phyloP scores from a whole-genome alignment of 2,888 invertebrate species.

The Acrocera orbiculus region DNA sequence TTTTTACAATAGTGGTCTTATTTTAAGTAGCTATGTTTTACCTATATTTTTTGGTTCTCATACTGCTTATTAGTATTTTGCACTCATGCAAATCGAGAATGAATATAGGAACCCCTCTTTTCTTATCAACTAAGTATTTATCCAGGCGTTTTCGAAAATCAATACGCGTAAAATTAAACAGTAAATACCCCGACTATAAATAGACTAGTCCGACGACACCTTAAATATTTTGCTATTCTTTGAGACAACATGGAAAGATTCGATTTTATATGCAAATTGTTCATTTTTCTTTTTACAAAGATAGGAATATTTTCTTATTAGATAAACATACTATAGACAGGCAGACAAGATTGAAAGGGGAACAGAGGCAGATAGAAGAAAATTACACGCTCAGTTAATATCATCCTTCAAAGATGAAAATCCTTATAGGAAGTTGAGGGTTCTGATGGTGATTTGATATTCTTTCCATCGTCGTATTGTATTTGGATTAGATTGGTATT shows the following conservation, averaged over 20 bases:
- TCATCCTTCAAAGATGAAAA: too few relatives aligned
- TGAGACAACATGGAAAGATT: too few relatives aligned
- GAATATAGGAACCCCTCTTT: conserved; percentile 7
- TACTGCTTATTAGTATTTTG: too few relatives aligned
- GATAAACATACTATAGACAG: conserved; percentile 5
- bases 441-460: too few relatives aligned
- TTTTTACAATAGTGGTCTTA: too few relatives aligned
- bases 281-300: conserved; percentile 4
- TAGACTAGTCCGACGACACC: conserved; percentile 3
- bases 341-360: not conserved
- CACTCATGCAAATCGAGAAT: too few relatives aligned
- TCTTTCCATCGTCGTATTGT: too few relatives aligned
- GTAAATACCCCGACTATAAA: conserved; percentile 6
- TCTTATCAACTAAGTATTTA: conserved; percentile 20
- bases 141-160: conserved; percentile 32
- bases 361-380: not conserved
- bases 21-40: too few relatives aligned
- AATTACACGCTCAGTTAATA: conserved; percentile 7
- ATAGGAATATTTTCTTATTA: conserved; percentile 6
- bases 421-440: too few relatives aligned
- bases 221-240: too few relatives aligned
- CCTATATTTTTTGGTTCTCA: too few relatives aligned
- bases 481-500: too few relatives aligned
- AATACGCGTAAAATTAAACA: conserved; percentile 33
- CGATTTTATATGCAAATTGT: conserved; percentile 13